phyloP scores from a whole-genome alignment of 2,888 invertebrate species.

The Melanostoma scalare region DNA sequence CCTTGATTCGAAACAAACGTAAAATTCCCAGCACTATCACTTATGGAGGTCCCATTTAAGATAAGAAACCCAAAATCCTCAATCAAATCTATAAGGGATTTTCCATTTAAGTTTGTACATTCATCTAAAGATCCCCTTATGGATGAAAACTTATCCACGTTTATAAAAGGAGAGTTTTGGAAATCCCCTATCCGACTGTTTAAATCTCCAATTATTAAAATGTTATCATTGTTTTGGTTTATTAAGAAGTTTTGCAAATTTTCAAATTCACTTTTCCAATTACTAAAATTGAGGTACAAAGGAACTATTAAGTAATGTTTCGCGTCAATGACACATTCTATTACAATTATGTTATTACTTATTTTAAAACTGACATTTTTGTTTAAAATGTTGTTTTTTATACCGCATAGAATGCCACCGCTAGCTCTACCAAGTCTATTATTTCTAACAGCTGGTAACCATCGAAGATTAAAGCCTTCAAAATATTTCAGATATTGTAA shows the following conservation, averaged over 20 bases:
- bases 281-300: background rate
- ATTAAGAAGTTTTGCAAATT: background rate
- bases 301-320: background rate
- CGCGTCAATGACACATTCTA: background rate
- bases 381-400: background rate
- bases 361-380: background rate
- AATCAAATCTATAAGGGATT: background rate
- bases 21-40: background rate
- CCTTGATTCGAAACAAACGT: background rate
- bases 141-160: background rate
- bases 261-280: background rate
- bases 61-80: constrained; percentile 1
- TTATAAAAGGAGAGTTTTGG: background rate
- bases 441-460: background rate
- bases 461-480: background rate
- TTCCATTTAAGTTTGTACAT: background rate
- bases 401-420: background rate
- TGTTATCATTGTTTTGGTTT: no score
- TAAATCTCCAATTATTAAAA: no score
- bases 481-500: background rate
- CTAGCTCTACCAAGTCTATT: background rate
- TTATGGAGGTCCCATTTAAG: background rate
- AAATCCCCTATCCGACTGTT: background rate
- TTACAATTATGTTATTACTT: background rate
- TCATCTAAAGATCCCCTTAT: background rate